A percentile compares a stretch with the other conserved stretches of the same genome.
These are phyloP conservation scores for Enteromius fasciolatus DNA, from an alignment of 2,797 vertebrate species.

Conservation along the genomic window DNA sequence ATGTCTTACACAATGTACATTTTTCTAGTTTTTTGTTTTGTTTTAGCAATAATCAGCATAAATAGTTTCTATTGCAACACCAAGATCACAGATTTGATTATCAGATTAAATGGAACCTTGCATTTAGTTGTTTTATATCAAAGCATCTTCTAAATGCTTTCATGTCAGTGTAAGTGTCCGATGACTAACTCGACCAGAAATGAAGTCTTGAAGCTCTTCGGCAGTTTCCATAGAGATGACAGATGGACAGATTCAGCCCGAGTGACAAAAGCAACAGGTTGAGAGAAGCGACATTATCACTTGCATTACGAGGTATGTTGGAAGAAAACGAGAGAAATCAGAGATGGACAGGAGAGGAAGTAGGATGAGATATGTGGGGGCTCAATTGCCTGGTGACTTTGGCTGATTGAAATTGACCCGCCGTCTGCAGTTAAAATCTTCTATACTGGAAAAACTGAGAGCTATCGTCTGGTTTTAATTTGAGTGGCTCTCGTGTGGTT, in stretches of 20 bases:
- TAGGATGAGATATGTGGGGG: constrained; percentile 46
- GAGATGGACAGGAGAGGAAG: constrained; percentile 31
- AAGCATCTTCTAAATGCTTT: not conserved
- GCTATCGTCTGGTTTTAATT: constrained; percentile 64
- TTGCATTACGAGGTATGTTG: not conserved
- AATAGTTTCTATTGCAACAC: not conserved
- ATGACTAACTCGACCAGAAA: not conserved
- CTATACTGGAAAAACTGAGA: constrained; percentile 52
- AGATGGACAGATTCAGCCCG: constrained; percentile 33
- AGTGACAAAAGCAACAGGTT: constrained; percentile 45
- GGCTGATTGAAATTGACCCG: constrained; percentile 69
- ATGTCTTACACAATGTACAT: not conserved
- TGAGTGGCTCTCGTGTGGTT: constrained; percentile 65
- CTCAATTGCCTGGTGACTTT: constrained; percentile 52
- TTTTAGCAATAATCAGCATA: not conserved
- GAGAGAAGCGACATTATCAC: constrained; percentile 27
- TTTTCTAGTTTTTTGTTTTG: not conserved
- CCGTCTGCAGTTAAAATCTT: constrained; percentile 64
- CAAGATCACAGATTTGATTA: not conserved
- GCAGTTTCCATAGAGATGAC: constrained; percentile 41
- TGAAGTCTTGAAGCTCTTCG: not conserved
- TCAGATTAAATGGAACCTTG: not conserved
- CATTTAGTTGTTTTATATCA: not conserved
- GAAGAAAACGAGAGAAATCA: constrained; percentile 18
- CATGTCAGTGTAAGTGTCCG: not conserved